Evolutionary conservation across 1,140 invertebrate species (phyloP).

Genomic region (Asobara japonica): DNA sequence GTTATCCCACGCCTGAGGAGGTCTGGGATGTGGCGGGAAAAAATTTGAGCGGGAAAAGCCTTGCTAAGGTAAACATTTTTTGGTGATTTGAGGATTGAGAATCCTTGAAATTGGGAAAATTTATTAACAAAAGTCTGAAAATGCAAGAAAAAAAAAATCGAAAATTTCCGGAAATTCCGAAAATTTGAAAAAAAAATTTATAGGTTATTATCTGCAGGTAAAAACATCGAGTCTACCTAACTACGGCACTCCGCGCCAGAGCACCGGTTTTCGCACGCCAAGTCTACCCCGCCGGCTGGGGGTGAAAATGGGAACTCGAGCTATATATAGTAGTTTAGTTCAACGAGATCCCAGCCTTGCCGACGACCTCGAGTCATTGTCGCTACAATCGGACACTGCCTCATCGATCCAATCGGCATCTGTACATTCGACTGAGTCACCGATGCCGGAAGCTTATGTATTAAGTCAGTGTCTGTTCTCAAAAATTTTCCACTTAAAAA

Average conservation of each 20-base stretch:
- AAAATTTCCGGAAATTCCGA: background rate
- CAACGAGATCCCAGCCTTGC: constrained; percentile 55
- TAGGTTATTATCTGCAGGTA: constrained; percentile 44
- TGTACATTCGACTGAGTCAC: constrained; percentile 57
- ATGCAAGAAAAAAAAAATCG: background rate
- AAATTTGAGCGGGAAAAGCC: constrained; percentile 40
- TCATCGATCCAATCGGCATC: constrained; percentile 60
- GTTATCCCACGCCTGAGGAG: constrained; percentile 55
- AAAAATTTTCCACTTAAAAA: background rate
- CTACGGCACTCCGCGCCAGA: constrained; percentile 53
- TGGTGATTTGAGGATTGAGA: too few relatives aligned
- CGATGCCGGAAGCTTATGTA: constrained; percentile 65
- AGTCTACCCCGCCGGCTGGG: constrained; percentile 72
- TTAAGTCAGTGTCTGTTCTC: constrained; percentile 57
- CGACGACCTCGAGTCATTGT: constrained; percentile 60
- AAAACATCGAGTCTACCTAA: constrained; percentile 62
- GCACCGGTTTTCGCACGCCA: constrained; percentile 54
- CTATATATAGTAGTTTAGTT: constrained; percentile 64
- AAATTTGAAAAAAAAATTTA: background rate
- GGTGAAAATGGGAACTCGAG: constrained; percentile 78
- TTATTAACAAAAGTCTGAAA: too few relatives aligned
- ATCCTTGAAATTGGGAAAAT: too few relatives aligned
- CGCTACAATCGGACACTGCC: constrained; percentile 58
- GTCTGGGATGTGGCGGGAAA: constrained; percentile 54
- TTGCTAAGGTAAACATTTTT: constrained; percentile 53